A percentile compares a stretch with the other conserved stretches of the same genome.
These are phyloP conservation scores for Opisthocomus hoazin DNA, from an alignment of 2,113 vertebrate species.

Conservation along the genomic window DNA sequence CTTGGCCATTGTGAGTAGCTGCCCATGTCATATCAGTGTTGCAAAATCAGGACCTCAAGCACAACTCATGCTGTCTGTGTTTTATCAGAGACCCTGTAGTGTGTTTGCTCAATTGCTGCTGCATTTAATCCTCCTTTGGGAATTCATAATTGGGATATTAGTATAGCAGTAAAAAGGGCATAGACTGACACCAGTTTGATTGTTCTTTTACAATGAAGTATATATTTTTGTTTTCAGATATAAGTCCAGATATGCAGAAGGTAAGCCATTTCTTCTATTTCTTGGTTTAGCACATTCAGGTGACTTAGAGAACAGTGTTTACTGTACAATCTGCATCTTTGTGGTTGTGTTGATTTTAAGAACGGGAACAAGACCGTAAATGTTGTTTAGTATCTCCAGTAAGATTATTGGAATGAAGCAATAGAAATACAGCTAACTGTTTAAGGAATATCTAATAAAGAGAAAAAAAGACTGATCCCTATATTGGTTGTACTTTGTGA, in stretches of 20 bases:
- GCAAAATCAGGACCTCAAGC: not conserved
- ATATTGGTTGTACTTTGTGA: not conserved
- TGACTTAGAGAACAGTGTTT: not conserved
- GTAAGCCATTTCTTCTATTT: slow-evolving; percentile 62
- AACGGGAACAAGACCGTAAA: not conserved
- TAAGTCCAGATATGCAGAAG: slow-evolving; percentile 85
- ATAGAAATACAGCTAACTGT: not conserved
- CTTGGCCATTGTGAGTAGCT: not conserved
- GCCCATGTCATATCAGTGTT: not conserved
- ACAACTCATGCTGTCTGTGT: not conserved
- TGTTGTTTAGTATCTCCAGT: not conserved
- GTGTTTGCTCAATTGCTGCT: not conserved
- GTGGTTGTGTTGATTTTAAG: not conserved
- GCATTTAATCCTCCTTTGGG: not conserved
- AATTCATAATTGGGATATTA: not conserved
- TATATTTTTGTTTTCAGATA: slow-evolving; percentile 69
- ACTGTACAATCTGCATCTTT: not conserved
- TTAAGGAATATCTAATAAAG: not conserved
- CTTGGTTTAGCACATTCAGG: not conserved
- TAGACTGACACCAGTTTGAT: not conserved
- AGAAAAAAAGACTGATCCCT: not conserved
- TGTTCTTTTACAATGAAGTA: not conserved
- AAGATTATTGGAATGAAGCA: not conserved
- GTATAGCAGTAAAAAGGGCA: not conserved
- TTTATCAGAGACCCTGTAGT: not conserved